Base-by-base conservation (phyloP, 2,797 vertebrate species). In the Bothrops alternatus region DNA sequence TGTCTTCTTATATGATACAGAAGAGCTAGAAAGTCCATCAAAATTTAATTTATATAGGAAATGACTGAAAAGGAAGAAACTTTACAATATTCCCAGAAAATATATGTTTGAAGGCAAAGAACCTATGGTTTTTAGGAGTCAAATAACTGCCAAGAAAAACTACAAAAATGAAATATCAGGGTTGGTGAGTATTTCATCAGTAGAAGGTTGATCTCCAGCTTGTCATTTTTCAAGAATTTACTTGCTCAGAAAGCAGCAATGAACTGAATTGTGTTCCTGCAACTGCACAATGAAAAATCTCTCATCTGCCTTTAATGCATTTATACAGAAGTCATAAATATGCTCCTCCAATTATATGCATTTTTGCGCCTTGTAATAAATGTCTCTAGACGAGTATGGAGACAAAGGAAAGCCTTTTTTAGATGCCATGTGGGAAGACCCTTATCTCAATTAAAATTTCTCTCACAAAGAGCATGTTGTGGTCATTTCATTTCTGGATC, bases 191-290 rank as follows among this genome's bases (percentile, higher is more conserved):
- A 13, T 56, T 92, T 82, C 88, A 87, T 88, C 0, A 0, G 28
- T 69, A 23, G 12, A 57, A 89, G 91, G 63, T 82, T 86, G 94
- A 25, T 90, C 25, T 32, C 61, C 56, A 25, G 57, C 60, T 88
- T 61, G 37, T 93, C 53, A 16, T 87, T 93, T 93, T 93, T 94
- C 95, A 93, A 96, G 92, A 93, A 93, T 58, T 90, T 93, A 90
- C 69, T n/a, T 86, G 60, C 25, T 58, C 92, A 60, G 55, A 92
- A 90, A 92, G 37, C n/a, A 61, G 11, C 61, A 88, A 85, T 69
- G 88, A 69, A 88, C 92, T 50, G 85, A 90, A 37, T 11, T 86
- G 86, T 25, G 47, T 92, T 90, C 65, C 18, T 10, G 82, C 90
- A 92, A 56, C n/a, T 23, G 86, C 0, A 0, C 85, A 3, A 0